Conservation (phyloP, 1,140 invertebrate species). For the Leptinotarsa texana region DNA sequence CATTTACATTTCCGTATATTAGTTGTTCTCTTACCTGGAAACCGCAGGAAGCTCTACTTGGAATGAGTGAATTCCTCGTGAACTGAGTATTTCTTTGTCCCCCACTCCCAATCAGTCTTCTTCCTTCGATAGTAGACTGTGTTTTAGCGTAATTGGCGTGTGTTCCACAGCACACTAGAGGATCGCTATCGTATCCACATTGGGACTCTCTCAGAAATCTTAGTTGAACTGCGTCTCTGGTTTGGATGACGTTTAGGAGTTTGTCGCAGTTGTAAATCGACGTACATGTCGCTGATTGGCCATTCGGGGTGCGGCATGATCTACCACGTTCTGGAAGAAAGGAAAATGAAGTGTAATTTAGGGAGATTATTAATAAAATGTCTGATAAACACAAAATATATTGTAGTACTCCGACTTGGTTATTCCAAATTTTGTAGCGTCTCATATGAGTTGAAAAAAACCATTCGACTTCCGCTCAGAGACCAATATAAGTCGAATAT, state of each 20-base stretch:
- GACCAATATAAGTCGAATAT: too few relatives aligned
- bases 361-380: too few relatives aligned
- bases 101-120: conserved; percentile 12
- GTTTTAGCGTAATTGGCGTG: conserved; percentile 24
- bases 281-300: conserved; percentile 35
- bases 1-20: not conserved
- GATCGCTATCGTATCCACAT: conserved; percentile 37
- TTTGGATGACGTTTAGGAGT: conserved; percentile 12
- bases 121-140: not conserved
- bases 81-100: conserved; percentile 2
- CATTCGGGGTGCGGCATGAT: conserved; percentile 38
- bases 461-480: too few relatives aligned
- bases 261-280: conserved; percentile 30
- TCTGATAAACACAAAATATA: too few relatives aligned
- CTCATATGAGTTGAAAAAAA: too few relatives aligned
- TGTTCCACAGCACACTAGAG: conserved; percentile 51
- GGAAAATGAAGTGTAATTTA: too few relatives aligned
- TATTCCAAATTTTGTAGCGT: too few relatives aligned
- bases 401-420: too few relatives aligned
- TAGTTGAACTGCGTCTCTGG: conserved; percentile 23
- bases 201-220: conserved; percentile 52
- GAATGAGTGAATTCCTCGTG: conserved; percentile 31
- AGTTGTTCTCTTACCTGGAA: conserved; percentile 37
- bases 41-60: conserved; percentile 38
- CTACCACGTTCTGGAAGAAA: conserved; percentile 13